These are phyloP conservation scores for Capitella teleta DNA, from an alignment of 1,140 invertebrate genomes.

Conservation along the genomic window DNA sequence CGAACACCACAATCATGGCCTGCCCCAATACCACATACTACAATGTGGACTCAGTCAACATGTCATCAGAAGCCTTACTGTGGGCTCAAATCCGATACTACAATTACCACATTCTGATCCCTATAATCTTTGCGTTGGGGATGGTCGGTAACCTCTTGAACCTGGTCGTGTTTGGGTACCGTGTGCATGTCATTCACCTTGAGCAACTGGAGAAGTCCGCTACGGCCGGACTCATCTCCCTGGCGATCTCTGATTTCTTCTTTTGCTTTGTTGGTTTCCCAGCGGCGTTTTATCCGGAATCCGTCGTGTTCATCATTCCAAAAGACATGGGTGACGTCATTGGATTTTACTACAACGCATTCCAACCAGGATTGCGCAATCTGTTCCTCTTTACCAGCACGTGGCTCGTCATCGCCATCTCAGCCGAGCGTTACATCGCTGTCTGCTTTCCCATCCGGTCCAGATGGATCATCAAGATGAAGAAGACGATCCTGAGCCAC, in stretches of 20 bases:
- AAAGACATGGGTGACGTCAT: neutral
- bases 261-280: neutral
- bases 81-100: too few species aligned
- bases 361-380: neutral
- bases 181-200: neutral
- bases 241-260: neutral
- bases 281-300: neutral
- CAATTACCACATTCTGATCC: neutral
- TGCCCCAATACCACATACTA: too few species aligned
- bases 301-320: neutral
- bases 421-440: neutral
- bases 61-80: too few species aligned
- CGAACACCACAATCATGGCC: too few species aligned
- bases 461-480: neutral
- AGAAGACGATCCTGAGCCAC: neutral
- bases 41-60: too few species aligned
- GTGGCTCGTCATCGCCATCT: neutral
- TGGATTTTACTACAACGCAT: neutral
- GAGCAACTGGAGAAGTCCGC: neutral
- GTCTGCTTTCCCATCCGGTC: neutral
- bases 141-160: neutral
- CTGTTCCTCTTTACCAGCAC: neutral
- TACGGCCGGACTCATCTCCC: neutral
- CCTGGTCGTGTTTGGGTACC: neutral
- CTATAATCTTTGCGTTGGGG: neutral